Conservation (phyloP, 1,140 invertebrate species). For the Chironomus tepperi region DNA sequence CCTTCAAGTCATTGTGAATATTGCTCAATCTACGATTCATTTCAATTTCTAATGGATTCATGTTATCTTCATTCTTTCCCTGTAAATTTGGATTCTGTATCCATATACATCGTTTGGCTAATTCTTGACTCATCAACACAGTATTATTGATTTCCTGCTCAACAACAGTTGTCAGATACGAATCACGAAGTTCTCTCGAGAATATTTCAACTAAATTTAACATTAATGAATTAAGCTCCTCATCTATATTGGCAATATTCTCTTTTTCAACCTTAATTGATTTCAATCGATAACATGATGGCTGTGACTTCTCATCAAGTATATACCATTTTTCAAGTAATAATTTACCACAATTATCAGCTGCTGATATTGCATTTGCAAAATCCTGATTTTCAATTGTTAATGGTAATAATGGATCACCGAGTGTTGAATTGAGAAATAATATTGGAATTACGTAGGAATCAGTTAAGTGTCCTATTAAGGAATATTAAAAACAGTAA, state of each 20-base stretch:
- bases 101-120: constrained; percentile 66
- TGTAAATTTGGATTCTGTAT: constrained; percentile 48
- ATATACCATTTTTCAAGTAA: constrained; percentile 61
- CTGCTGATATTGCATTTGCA: constrained; percentile 57
- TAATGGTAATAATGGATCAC: constrained; percentile 63
- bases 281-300: constrained; percentile 66
- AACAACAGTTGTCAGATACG: constrained; percentile 67
- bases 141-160: constrained; percentile 75
- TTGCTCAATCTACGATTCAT: constrained; percentile 55
- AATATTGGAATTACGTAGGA: constrained; percentile 64
- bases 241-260: constrained; percentile 46
- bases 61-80: constrained; percentile 41
- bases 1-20: constrained; percentile 61
- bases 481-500: background rate
- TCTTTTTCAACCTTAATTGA: constrained; percentile 28
- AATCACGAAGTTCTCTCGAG: constrained; percentile 61
- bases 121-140: constrained; percentile 62
- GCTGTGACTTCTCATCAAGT: constrained; percentile 53
- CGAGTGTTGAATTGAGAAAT: constrained; percentile 64
- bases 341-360: constrained; percentile 47
- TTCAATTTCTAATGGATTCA: constrained; percentile 42
- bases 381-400: constrained; percentile 69
- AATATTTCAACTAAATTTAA: constrained; percentile 57
- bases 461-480: constrained; percentile 55
- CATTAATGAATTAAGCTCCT: constrained; percentile 54